Evolutionary conservation across 2,797 vertebrate species (phyloP).

Genomic region (Oreochromis mossambicus): DNA sequence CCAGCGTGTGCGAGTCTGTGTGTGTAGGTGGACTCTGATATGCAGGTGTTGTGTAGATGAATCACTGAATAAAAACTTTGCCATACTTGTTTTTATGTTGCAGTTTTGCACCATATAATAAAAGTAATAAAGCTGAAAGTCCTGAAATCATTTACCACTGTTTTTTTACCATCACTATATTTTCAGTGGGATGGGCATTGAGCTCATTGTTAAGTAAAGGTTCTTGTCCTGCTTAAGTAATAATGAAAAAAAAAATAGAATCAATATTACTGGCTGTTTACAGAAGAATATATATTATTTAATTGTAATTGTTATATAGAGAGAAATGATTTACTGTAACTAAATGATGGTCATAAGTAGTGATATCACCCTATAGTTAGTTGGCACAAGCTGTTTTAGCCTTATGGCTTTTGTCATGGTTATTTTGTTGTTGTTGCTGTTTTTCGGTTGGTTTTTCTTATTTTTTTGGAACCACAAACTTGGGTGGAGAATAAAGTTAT

Average conservation of each 20-base stretch:
- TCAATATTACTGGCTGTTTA: neutral
- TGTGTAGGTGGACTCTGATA: conserved; percentile 5
- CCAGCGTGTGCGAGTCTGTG: conserved; percentile 11
- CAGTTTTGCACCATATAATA: neutral
- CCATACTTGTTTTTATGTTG: neutral
- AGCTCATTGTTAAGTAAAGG: neutral
- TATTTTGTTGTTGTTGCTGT: neutral
- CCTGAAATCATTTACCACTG: neutral
- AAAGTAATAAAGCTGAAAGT: neutral
- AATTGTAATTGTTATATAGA: neutral
- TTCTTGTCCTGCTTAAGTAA: neutral
- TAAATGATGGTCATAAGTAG: neutral
- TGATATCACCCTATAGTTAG: neutral
- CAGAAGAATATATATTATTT: neutral
- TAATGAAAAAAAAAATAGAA: neutral
- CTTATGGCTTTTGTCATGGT: neutral
- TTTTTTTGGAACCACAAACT: neutral
- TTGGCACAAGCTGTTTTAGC: neutral
- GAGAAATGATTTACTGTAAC: neutral
- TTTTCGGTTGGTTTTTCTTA: fast-evolving
- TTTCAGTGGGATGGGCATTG: neutral
- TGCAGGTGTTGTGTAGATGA: neutral
- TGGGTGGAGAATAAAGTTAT: neutral
- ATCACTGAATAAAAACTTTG: neutral
- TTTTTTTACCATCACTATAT: neutral